Percentiles rank a stretch among this genome's conserved stretches.
These are phyloP conservation scores for Grus americana DNA, from an alignment of 2,113 vertebrate species.

Conservation along the genomic window DNA sequence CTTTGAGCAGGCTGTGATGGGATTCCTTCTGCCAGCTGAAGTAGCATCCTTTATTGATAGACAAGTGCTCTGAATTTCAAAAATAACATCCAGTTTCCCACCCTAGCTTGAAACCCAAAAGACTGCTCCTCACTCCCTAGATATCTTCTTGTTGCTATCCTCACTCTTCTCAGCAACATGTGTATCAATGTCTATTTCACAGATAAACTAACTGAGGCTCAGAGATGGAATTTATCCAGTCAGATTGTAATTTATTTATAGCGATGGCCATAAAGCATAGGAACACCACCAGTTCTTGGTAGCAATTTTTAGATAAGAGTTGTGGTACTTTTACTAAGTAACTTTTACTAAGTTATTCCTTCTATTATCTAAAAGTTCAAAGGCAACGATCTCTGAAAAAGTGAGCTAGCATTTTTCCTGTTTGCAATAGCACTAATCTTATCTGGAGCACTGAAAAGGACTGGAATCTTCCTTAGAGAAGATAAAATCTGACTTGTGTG, in stretches of 20 bases:
- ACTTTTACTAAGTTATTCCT: not conserved
- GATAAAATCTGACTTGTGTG: not conserved
- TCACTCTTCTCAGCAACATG: not conserved
- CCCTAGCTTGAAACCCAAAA: not conserved
- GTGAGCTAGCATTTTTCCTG: not conserved
- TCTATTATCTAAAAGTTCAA: not conserved
- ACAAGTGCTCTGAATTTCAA: not conserved
- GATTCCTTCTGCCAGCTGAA: not conserved
- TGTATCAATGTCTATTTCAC: not conserved
- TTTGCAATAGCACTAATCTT: not conserved
- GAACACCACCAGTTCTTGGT: not conserved
- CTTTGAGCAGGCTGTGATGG: not conserved
- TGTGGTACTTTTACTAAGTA: not conserved
- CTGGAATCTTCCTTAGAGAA: not conserved
- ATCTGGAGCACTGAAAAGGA: not conserved
- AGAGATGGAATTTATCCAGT: not conserved
- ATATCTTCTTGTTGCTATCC: not conserved
- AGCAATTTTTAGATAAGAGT: not conserved
- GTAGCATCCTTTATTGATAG: not conserved
- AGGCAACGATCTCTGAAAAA: not conserved
- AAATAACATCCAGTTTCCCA: not conserved
- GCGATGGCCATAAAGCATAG: not conserved
- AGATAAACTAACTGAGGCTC: not conserved
- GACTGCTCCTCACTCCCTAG: not conserved
- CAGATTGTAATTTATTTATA: not conserved